Evolutionary conservation across 2,888 invertebrate genomes (phyloP), one percentile per base, ranked within the genome.

Genomic region (Nephrotoma appendiculata): DNA sequence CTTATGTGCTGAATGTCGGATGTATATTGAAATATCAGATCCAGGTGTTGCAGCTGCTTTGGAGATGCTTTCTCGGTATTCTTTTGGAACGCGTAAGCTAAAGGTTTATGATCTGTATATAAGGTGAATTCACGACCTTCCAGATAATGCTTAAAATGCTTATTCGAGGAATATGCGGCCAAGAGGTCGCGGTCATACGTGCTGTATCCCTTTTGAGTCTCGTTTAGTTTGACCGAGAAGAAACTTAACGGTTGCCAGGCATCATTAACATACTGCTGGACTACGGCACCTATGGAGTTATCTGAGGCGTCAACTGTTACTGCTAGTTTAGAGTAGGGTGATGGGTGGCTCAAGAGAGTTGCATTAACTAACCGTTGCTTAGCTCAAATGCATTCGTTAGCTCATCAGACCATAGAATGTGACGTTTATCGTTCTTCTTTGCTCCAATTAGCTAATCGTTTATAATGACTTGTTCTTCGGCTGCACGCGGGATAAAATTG

Each of bases 111-210:
- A 19, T 19, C 19, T 19, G 1, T 19, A 19, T 19, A 19, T 19
- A 19, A 19, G 19, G 19, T 19, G 1, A 19, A 19, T 19, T 19
- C 19, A 0, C 1, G 19, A 19, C 19, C 19, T 19, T 92, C 91
- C 0, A 91, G 85, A 88, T 90, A 89, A 43, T 90, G 88, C 5
- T 89, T 87, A 87, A 91, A 92, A 86, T 90, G 88, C 86, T 89
- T 89, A 0, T 91, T 88, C 0, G 90, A 89, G 42, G 88, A 87
- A 86, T 90, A 91, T 0, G 91, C 90, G 0, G 90, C 90, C 4
- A 91, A 88, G 0, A 91, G 89, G 88, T 91, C 90, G 6, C 90
- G 45, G 87, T 92, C 91, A 87, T 90, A 91, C 42, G 89, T 89
- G n/a, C 1, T 19, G 19, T 91, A 91, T 5, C 90, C 90, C 9